Evolutionary conservation across 2,888 invertebrate species (phyloP).

Genomic region (Leptarthrus brevirostris): DNA sequence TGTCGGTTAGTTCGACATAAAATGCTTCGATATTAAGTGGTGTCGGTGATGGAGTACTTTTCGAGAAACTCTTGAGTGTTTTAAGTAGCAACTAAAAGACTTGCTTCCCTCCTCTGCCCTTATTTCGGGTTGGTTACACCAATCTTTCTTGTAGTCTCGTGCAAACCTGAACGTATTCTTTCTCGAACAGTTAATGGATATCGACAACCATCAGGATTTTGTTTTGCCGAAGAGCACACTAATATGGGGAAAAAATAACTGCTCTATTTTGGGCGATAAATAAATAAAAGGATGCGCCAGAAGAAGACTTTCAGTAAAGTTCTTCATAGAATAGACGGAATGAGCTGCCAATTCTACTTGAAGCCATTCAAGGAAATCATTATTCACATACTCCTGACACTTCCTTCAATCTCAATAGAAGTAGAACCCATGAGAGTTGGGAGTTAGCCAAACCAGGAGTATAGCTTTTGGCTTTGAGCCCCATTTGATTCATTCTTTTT

Average conservation of each 20-base stretch:
- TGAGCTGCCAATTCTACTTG: neutral
- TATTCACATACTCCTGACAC: constrained; percentile 23
- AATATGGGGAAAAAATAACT: constrained; percentile 40
- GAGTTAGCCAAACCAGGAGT: neutral
- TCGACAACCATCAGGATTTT: constrained; percentile 43
- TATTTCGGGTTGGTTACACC: constrained; percentile 31
- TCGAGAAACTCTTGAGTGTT: constrained; percentile 12
- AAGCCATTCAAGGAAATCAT: constrained; percentile 7
- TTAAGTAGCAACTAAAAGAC: constrained; percentile 25
- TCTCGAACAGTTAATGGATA: constrained; percentile 37
- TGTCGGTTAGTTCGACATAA: constrained; percentile 41
- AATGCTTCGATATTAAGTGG: constrained; percentile 25
- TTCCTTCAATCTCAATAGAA: constrained; percentile 34
- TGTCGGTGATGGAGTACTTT: constrained; percentile 33
- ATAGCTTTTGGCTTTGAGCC: neutral
- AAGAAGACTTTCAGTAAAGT: neutral
- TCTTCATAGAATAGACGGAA: neutral
- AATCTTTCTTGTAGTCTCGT: neutral
- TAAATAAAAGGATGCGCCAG: constrained; percentile 24
- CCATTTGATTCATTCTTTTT: neutral
- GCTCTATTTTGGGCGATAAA: constrained; percentile 25
- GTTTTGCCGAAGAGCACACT: constrained; percentile 22
- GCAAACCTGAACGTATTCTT: constrained; percentile 28
- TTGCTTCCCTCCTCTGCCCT: neutral
- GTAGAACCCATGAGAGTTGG: neutral